These are phyloP conservation scores for Cyprinella venusta DNA, from an alignment of 2,797 vertebrate species.

Conservation along the genomic window DNA sequence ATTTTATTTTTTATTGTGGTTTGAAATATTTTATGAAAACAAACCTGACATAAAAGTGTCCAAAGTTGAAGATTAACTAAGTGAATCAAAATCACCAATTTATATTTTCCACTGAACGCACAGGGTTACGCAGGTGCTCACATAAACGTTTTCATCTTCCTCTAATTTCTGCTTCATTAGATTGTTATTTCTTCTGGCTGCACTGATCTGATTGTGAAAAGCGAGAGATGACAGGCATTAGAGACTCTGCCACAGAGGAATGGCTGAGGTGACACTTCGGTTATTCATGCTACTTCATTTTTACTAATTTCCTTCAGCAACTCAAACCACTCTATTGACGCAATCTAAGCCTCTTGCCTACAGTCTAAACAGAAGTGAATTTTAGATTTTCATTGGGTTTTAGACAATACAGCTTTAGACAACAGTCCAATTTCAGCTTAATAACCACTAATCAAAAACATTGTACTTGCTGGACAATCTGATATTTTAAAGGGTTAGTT, in stretches of 20 bases:
- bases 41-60: neutral
- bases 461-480: neutral
- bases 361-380: constrained; percentile 9
- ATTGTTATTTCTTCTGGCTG: constrained; percentile 47
- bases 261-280: constrained; percentile 50
- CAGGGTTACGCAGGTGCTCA: constrained; percentile 9
- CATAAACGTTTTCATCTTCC: neutral
- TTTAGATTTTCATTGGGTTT: neutral
- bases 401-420: neutral
- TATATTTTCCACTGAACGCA: constrained; percentile 1
- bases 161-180: constrained; percentile 44
- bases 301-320: constrained; percentile 37
- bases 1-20: no score
- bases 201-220: constrained; percentile 50
- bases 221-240: constrained; percentile 54
- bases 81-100: neutral
- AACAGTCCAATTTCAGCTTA: neutral
- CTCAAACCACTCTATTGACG: constrained; percentile 35
- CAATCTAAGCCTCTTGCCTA: constrained; percentile 23
- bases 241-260: constrained; percentile 43
- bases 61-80: neutral
- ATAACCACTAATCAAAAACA: constrained; percentile 23
- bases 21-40: neutral
- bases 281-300: constrained; percentile 50
- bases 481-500: neutral